Evolutionary conservation across 1,140 invertebrate genomes (phyloP).

Genomic region (Brachionus asplanchnoidis): DNA sequence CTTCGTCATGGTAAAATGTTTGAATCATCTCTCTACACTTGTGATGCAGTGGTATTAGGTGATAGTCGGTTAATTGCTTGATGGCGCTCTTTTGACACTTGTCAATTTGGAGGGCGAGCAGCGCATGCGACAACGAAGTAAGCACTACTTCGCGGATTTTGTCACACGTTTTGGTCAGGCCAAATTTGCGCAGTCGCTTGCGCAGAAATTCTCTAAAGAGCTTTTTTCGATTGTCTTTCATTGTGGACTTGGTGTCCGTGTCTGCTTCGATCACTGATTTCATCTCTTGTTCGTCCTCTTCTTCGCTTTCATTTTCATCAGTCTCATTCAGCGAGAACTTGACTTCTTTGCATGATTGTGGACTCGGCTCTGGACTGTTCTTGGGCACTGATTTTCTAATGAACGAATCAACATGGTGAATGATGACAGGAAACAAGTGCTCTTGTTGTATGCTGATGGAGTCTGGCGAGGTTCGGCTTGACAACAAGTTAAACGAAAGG

Average conservation of each 20-base stretch:
- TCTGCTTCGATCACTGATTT: neutral
- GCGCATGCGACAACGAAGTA: neutral
- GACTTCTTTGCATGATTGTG: neutral
- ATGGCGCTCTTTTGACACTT: neutral
- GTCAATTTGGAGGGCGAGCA: neutral
- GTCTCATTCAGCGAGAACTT: neutral
- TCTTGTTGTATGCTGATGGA: neutral
- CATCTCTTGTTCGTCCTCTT: neutral
- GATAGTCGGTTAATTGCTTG: neutral
- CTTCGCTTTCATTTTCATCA: neutral
- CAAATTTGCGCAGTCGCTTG: slow-evolving; percentile 15
- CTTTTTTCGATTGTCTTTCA: neutral
- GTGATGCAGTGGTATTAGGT: slow-evolving; percentile 19
- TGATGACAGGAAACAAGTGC: neutral
- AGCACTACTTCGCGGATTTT: slow-evolving; percentile 18
- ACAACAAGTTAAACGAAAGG: neutral
- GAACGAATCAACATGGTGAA: neutral
- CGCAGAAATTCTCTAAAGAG: slow-evolving; percentile 19
- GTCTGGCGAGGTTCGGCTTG: neutral
- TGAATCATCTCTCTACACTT: neutral
- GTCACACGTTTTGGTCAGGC: slow-evolving; percentile 11
- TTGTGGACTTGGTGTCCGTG: neutral
- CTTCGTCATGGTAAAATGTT: slow-evolving; percentile 22
- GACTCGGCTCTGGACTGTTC: neutral
- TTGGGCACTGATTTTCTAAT: neutral